A percentile compares a stretch with the other conserved stretches of the same genome.
Evolutionary conservation across 1,140 invertebrate species (phyloP).

Genomic region (Arctopsyche grandis): DNA sequence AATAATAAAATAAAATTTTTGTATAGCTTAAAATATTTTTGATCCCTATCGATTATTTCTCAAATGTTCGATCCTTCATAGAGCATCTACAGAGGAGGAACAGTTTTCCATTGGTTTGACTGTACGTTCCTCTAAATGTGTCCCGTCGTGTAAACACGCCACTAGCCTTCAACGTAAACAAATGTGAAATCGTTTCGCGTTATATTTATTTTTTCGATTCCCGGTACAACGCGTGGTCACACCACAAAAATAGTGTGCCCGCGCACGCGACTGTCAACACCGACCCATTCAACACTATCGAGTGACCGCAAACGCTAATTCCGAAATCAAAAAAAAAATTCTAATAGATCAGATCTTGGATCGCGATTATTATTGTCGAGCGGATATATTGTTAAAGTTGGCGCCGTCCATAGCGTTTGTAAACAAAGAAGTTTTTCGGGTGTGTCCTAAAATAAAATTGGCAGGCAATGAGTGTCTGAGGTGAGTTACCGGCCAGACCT

Average conservation of each 20-base stretch:
- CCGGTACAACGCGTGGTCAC: conserved; percentile 46
- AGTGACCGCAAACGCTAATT: conserved; percentile 24
- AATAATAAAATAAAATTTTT: no score
- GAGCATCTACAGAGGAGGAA: no score
- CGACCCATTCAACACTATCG: not conserved
- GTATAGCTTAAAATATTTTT: no score
- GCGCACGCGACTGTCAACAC: conserved; percentile 26
- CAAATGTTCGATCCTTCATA: no score
- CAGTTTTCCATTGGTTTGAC: conserved; percentile 32
- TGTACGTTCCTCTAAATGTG: conserved; percentile 50
- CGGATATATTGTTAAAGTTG: conserved; percentile 12
- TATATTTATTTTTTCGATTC: conserved; percentile 48
- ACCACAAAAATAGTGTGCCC: conserved; percentile 46
- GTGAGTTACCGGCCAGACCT: conserved; percentile 32
- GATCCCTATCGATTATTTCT: no score
- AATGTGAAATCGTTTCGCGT: conserved; percentile 42
- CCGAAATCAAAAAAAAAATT: not conserved
- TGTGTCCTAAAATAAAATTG: conserved; percentile 44
- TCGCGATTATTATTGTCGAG: not conserved
- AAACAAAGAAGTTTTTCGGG: conserved; percentile 20
- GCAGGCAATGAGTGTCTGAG: conserved; percentile 32
- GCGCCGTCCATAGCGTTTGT: not conserved
- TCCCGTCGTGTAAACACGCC: conserved; percentile 51
- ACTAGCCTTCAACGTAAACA: conserved; percentile 48
- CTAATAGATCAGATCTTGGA: no score